Base-by-base conservation (phyloP, 2,797 vertebrate genomes). In the Ambastaia sidthimunki region DNA sequence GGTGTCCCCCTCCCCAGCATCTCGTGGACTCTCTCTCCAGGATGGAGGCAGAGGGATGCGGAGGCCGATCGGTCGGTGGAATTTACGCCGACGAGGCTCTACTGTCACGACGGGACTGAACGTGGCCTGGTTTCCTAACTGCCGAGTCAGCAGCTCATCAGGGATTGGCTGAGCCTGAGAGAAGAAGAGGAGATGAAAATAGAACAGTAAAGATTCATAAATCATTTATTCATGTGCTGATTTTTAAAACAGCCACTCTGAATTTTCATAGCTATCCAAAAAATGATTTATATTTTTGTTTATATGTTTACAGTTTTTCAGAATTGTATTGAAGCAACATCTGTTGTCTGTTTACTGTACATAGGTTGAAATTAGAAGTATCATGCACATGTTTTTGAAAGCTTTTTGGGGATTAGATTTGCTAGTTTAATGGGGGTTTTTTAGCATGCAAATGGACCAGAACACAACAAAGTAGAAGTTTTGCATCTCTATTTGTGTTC, bases 31-130 rank as follows among this genome's bases (percentile, higher is more conserved):
- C 89, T 98, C 97, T 37, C 92, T 96, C 98, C 97, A 99, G 18
- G 98, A 99, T 0, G 98, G 97, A 0, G 98, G 98, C 78, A 98
- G 88, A 0, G 97, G 96, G 89, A 99, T 97, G 23, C 97, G 95
- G 73, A 99, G 90, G 0, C 97, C 97, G 0, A 99, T 99, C 79
- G 98, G 98, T 5, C 97, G 95, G 88, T 99, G 98, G 85, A 99
- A 99, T 89, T 99, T 99, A 82, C 98, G 95, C 60, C 98, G 92
- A 2, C 98, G 94, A 0, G 98, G 98, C 82, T 99, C 98, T 75
- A 99, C 98, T 0, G 98, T 99, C 77, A 99, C 97, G 0, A 99
- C 98, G 0, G 98, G 98, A 89, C 98, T 98, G 94, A 99, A 99
- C 0, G 98, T 98, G 0, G 98, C 98, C 90, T 99, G 98, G 91